Evolutionary conservation across 2,113 vertebrate genomes (phyloP), one percentile per base, ranked within the genome.

Genomic region (Hystrix cristata): DNA sequence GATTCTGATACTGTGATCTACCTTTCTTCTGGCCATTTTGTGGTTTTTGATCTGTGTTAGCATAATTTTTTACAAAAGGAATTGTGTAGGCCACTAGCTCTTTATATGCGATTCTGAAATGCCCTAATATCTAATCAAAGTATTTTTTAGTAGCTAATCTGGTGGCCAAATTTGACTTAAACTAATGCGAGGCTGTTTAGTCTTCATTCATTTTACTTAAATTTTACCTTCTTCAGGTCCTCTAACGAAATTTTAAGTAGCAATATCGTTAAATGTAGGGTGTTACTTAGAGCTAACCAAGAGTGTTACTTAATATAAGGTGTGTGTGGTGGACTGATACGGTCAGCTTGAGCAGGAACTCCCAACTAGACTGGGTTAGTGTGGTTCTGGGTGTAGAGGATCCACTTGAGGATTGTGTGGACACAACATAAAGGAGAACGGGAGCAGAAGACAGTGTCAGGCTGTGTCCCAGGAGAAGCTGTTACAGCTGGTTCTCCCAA

Each of bases 211-310:
- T 72, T 90, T 15, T 21, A 43, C 53, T 46, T 86, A 69, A 0
- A 62, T n/a, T 88, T 5, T 67, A 83, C 31, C 15, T 84, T 86
- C 43, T 87, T 96, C 18, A 83, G 25, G 19, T 93, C 60, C 43
- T 94, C 57, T 62, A 91, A 53, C 69, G 79, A 95, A 88, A 69
- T 27, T 95, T 94, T 89, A 80, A 85, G 60, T 93, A 80, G 10
- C 48, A 55, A 7, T 91, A 29, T 64, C 31, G 74, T 71, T 90
- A 62, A 92, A 81, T 69, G 53, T 4, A 48, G 23, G 29, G 12
- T 87, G 21, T 65, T 46, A 27, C 5, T 21, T 94, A 95, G 51
- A 91, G 19, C 46, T 43, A 94, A 43, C 6, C 71, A 80, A 51
- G 13, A 91, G 69, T 74, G 3, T 93, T 90, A 34, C 59, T 65